Percentiles rank a stretch among this genome's conserved stretches.
phyloP scores from a whole-genome alignment of 2,797 vertebrate species.

The Vultur gryphus region DNA sequence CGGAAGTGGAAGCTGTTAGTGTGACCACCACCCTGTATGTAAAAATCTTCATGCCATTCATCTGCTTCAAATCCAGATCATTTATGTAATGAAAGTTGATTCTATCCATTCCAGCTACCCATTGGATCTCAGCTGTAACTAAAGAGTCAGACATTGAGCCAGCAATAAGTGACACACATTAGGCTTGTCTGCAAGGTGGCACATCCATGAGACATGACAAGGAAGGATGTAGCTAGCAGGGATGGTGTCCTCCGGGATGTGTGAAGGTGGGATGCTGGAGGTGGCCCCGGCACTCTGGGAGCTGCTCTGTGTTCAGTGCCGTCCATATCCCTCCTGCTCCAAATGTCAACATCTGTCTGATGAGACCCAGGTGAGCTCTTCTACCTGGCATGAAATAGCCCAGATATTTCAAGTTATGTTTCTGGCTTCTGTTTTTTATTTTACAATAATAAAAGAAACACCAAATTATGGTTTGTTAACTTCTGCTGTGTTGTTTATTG shows the following conservation, averaged over 20 bases:
- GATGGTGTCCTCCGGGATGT: neutral
- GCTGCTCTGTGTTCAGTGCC: neutral
- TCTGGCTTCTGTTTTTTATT: neutral
- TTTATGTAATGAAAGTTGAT: neutral
- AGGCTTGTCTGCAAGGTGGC: neutral
- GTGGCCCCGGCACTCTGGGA: neutral
- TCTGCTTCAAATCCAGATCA: neutral
- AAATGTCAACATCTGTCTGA: fast-evolving
- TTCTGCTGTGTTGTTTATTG: neutral
- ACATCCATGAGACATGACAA: neutral
- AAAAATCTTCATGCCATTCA: neutral
- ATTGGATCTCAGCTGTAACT: neutral
- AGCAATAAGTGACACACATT: fast-evolving
- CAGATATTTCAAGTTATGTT: neutral
- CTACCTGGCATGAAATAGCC: neutral
- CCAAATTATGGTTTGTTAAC: neutral
- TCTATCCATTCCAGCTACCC: neutral
- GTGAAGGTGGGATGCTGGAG: neutral
- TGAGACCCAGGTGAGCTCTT: neutral
- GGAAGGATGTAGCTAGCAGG: neutral
- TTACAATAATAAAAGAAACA: neutral
- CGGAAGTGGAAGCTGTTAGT: neutral
- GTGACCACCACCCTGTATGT: neutral
- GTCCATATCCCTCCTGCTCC: neutral
- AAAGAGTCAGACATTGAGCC: too few relatives aligned